Conservation (phyloP, 2,797 vertebrate genomes). For the Tangara arthus region DNA sequence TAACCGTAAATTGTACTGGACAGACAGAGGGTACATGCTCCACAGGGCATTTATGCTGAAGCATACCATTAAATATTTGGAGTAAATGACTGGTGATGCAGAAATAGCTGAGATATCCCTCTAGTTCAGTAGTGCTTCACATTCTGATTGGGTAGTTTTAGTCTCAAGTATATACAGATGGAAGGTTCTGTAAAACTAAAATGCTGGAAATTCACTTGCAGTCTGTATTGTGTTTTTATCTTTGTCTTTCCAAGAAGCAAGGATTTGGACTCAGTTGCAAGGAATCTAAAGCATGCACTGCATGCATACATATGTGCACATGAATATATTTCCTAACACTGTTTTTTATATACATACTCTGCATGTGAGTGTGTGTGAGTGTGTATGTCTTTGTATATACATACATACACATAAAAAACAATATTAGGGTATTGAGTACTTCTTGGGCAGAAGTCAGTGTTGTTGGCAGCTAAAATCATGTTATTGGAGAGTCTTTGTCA, state of each 20-base stretch:
- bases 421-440: not conserved
- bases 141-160: not conserved
- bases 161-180: not conserved
- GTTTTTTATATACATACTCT: not conserved
- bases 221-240: conserved; percentile 3
- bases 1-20: conserved; percentile 90
- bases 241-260: not conserved
- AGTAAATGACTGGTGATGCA: conserved; percentile 9
- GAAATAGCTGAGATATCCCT: conserved; percentile 16
- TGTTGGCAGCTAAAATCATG: not conserved
- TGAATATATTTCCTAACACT: not conserved
- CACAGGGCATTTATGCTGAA: not conserved
- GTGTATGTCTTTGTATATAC: not conserved
- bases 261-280: not conserved
- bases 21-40: conserved; percentile 83
- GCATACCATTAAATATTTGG: not conserved
- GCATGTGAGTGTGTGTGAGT: not conserved
- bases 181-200: not conserved
- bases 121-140: not conserved
- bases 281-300: not conserved
- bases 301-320: not conserved
- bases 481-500: not conserved
- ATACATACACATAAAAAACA: not conserved
- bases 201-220: not conserved
- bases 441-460: not conserved